Conservation (phyloP, 2,797 vertebrate species). For the Melanotaenia trifasciata region DNA sequence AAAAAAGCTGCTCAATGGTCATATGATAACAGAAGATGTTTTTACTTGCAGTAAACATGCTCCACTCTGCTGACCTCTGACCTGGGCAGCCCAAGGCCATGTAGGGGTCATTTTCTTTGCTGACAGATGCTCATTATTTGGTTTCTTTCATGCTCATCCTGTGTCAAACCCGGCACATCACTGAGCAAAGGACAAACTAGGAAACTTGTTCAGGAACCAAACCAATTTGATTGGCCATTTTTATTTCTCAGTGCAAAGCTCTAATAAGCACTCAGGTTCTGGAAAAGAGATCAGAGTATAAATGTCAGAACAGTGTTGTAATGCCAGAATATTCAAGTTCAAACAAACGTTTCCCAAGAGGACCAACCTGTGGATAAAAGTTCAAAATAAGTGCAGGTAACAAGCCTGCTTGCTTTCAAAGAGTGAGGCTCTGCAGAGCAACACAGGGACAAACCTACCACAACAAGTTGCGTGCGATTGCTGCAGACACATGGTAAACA, state of each 20-base stretch:
- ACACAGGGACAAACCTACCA: slow-evolving; percentile 18
- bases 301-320: slow-evolving; percentile 35
- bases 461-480: slow-evolving; percentile 42
- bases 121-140: slow-evolving; percentile 12
- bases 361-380: slow-evolving; percentile 20
- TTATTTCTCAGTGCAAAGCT: slow-evolving; percentile 22
- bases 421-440: slow-evolving; percentile 25
- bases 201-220: not conserved
- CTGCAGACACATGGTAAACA: slow-evolving; percentile 73
- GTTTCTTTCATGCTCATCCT: not conserved
- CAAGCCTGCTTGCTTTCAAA: slow-evolving; percentile 40
- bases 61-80: slow-evolving; percentile 9
- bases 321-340: slow-evolving; percentile 30
- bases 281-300: slow-evolving; percentile 8
- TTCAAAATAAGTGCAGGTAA: slow-evolving; percentile 45
- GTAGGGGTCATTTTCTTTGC: not conserved
- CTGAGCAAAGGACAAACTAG: not conserved
- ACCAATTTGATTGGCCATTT: slow-evolving; percentile 27
- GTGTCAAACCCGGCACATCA: not conserved
- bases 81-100: not conserved
- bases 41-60: not conserved
- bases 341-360: slow-evolving; percentile 42
- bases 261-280: slow-evolving; percentile 16
- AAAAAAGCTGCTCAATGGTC: not conserved
- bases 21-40: not conserved